These are phyloP conservation scores for Furcifer pardalis DNA, from an alignment of 2,797 vertebrate genomes.

Conservation along the genomic window DNA sequence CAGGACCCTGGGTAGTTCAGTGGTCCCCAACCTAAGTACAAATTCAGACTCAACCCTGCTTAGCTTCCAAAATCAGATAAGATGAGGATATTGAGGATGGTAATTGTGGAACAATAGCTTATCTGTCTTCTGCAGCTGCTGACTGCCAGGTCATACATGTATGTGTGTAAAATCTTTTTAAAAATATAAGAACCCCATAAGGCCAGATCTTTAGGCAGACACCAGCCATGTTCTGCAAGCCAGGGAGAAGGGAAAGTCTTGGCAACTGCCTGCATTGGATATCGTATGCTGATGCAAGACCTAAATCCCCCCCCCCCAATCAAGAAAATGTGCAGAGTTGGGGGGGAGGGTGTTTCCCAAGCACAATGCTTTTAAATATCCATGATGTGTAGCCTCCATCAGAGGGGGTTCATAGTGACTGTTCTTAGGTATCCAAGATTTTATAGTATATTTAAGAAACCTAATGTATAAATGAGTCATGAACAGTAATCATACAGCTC, in stretches of 20 bases:
- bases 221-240: background rate
- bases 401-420: background rate
- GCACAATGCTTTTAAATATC: background rate
- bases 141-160: background rate
- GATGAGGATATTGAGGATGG: background rate
- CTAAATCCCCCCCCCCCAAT: background rate
- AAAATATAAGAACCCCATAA: background rate
- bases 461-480: background rate
- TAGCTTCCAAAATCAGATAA: background rate
- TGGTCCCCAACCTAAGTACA: no score
- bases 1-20: no score
- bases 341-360: background rate
- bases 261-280: no score
- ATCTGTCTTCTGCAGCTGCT: background rate
- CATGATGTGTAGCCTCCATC: background rate
- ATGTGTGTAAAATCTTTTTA: background rate
- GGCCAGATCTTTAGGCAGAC: background rate
- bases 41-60: no score
- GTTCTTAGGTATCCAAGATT: no score
- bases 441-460: background rate
- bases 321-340: background rate
- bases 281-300: background rate
- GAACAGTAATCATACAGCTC: background rate
- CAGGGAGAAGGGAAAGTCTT: no score
- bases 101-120: background rate